Evolutionary conservation across 2,888 invertebrate genomes (phyloP), one percentile per base, ranked within the genome.

Genomic region (Scaptomyza polygonia): DNA sequence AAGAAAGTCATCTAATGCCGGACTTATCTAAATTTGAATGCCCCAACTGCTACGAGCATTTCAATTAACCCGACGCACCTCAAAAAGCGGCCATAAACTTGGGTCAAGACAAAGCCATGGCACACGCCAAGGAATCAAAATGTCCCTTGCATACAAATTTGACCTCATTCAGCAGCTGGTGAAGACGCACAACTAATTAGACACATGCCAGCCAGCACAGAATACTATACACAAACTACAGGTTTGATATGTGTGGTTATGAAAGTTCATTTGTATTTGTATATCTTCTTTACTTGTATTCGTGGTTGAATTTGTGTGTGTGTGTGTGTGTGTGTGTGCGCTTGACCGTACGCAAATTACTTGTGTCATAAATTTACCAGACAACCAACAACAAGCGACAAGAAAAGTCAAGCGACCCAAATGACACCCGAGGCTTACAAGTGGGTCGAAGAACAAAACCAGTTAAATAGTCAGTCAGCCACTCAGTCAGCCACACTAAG

Each of bases 161-260:
- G 86, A 87, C 86, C 88, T 76, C 78, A 73, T 79, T 75, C 67
- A 18, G 56, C 52, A 75, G 62, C 74, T 75, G 76, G 66, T 67
- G 67, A 79, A 81, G 86, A 85, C 79, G 86, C 85, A 88, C 81
- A 86, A 75, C 88, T 88, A 86, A 88, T 85, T 87, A 81, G 88
- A 86, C 85, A 81, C 83, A 83, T 77, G 83, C 75, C 83, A 79
- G 58, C 55, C 25, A 44, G 59, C 49, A 62, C 51, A 34, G 49
- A 36, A 64, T 7, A 40, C 1, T 42, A 62, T 12, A 42, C 56
- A 36, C 16, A 21, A 27, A 58, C 32, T 30, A 54, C 11, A 55
- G 44, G 45, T 45, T 61, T 72, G 81, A 79, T 70, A 58, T 80
- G 81, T 74, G 75, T 69, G 82, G 57, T 62, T 64, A 57, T 79